Evolutionary conservation across 1,140 invertebrate genomes (phyloP).

Genomic region (Drosophila willistoni): DNA sequence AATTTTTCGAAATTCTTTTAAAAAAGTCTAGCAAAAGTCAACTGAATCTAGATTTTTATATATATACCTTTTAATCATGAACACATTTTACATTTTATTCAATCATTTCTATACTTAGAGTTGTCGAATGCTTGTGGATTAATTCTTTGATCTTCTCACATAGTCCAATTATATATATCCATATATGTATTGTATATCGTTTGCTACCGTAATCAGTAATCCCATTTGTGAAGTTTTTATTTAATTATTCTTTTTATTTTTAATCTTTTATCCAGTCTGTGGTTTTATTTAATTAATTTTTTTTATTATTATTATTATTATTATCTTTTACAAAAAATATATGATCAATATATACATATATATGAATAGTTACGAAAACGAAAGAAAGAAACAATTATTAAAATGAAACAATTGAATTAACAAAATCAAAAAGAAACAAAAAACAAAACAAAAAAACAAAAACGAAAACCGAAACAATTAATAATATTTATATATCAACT

Average conservation of each 20-base stretch:
- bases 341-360: conserved; percentile 38
- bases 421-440: not conserved
- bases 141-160: not conserved
- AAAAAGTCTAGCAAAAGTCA: too few species aligned
- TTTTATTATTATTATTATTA: conserved; percentile 6
- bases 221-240: conserved; percentile 20
- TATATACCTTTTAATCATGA: too few species aligned
- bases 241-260: conserved; percentile 8
- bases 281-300: conserved; percentile 24
- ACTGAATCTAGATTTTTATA: too few species aligned
- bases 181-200: not conserved
- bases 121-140: not conserved
- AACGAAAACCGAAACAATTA: not conserved
- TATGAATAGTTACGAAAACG: conserved; percentile 27
- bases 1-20: too few species aligned
- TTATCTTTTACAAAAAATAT: not conserved
- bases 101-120: not conserved
- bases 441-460: not conserved
- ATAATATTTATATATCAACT: conserved; percentile 10
- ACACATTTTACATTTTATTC: not conserved
- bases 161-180: not conserved
- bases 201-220: not conserved
- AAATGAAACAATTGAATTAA: conserved; percentile 9
- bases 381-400: conserved; percentile 9
- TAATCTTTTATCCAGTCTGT: not conserved